Conservation (phyloP, 2,888 invertebrate genomes). For the Thymelicus lineola region DNA sequence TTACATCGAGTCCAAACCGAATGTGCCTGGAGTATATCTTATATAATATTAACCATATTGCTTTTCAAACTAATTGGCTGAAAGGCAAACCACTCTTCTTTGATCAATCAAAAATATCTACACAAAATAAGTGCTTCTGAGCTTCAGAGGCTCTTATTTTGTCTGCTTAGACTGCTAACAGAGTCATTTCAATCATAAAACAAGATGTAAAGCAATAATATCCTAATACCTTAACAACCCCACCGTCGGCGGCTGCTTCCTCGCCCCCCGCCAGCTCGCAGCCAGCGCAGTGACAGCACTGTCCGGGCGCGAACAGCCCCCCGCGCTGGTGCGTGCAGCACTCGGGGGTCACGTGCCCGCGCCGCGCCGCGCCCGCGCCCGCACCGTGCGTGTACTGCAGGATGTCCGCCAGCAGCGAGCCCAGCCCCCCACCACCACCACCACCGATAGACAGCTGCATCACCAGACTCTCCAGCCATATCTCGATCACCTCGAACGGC, state of each 20-base stretch:
- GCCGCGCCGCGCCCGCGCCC: conserved; percentile 70
- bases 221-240: conserved; percentile 53
- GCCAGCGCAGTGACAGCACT: conserved; percentile 32
- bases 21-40: too few relatives aligned
- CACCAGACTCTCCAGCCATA: conserved; percentile 93
- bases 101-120: too few relatives aligned
- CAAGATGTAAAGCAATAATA: too few relatives aligned
- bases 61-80: too few relatives aligned
- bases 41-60: too few relatives aligned
- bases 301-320: conserved; percentile 43
- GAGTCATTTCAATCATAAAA: too few relatives aligned
- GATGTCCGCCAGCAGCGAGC: conserved; percentile 90
- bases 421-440: conserved; percentile 73
- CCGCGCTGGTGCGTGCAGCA: conserved; percentile 43
- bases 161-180: too few relatives aligned
- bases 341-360: conserved; percentile 82
- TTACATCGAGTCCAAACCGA: too few relatives aligned
- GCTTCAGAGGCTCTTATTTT: too few relatives aligned
- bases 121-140: too few relatives aligned
- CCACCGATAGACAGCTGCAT: conserved; percentile 88
- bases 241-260: conserved; percentile 20
- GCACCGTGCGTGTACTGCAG: conserved; percentile 84
- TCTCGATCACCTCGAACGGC: conserved; percentile 94
- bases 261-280: conserved; percentile 16
- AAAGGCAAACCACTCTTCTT: too few relatives aligned